Evolutionary conservation across 2,888 invertebrate genomes (phyloP), one percentile per base, ranked within the genome.

Genomic region (Cosmia pyralina): DNA sequence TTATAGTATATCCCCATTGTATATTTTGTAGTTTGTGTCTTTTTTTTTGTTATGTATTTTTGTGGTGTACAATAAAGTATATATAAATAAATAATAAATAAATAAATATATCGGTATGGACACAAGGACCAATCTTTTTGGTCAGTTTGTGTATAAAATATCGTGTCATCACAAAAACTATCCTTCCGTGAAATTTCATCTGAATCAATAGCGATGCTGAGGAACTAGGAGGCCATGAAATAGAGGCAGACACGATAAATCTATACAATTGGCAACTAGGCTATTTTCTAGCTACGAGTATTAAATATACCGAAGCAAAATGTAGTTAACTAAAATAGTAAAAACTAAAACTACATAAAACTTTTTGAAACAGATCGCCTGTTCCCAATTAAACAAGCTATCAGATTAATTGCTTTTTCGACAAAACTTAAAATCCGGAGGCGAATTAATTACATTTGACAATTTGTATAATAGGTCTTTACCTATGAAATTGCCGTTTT

Each of bases 381-480:
- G n/a, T 46, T 71, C 75, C 67, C 72, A 76, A 82, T 79, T 70
- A 75, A 67, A 79, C 52, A 62, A 72, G 58, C 50, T 55, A 67
- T 34, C 38, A 63, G 79, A 79, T 77, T 82, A 82, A 79, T 82
- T 41, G 57, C 38, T 64, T 62, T 72, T 76, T 58, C 65, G n/a
- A 64, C 55, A 69, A 66, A 58, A 55, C 57, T 59, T 65, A 69
- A 72, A 75, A 75, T 68, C 65, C 68, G 66, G 60, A 44, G 41
- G 13, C 58, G 62, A 72, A 69, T 74, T 50, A 65, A 64, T 72
- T 34, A 57, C 65, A 59, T 75, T 77, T 77, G 60, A 65, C 41
- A 57, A 69, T 79, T 79, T 72, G n/a, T 53, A 17, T 63, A n/a
- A n/a, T n/a, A n/a, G n/a, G n/a, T n/a, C n/a, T n/a, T n/a, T n/a